Evolutionary conservation across 2,888 invertebrate species (phyloP), one percentile per base, ranked within the genome.

Genomic region (Melikaiella ostensackeni): DNA sequence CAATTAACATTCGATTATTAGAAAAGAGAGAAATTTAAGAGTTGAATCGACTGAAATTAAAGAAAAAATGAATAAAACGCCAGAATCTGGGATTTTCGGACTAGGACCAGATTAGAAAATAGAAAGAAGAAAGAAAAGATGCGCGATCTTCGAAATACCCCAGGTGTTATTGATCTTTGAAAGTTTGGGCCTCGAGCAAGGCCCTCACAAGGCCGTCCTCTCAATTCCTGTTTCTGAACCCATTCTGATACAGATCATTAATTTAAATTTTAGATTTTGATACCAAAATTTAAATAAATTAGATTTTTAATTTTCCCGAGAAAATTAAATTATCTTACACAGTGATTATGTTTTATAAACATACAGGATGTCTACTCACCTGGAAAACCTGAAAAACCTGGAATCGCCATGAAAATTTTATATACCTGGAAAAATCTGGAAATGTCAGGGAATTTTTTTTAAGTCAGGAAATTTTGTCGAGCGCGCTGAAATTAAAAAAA

Each of bases 171-270:
- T 59, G 59, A 59, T 59, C 59, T 27, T 11, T 24, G 24, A 11
- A 57, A 59, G 24, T 59, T 59, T 24, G 16, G 59, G 59, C 27
- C 59, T 59, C 27, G 27, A 13, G 59, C 59, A 59, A 59, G 55
- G 55, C 21, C 55, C n/a, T 50, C 21, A 13, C 55, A 55, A 55
- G 59, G 59, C 16, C 59, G 59, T 16, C 59, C 13, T 59, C 27
- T 27, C 27, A 11, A 13, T 27, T 27, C 59, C 27, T 59, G 24
- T 27, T 27, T 27, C 59, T 59, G 16, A 59, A 27, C 6, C 5
- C 16, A 24, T 59, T 59, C 27, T 24, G 59, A 27, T 59, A 59
- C 27, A 16, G 59, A 16, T 59, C 16, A 13, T 27, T 5, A 16
- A 59, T 24, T 59, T 24, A 27, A 16, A 59, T 59, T 24, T 27